These are phyloP conservation scores for Aphelenchoides besseyi DNA, from an alignment of 1,140 invertebrate genomes.

Conservation along the genomic window DNA sequence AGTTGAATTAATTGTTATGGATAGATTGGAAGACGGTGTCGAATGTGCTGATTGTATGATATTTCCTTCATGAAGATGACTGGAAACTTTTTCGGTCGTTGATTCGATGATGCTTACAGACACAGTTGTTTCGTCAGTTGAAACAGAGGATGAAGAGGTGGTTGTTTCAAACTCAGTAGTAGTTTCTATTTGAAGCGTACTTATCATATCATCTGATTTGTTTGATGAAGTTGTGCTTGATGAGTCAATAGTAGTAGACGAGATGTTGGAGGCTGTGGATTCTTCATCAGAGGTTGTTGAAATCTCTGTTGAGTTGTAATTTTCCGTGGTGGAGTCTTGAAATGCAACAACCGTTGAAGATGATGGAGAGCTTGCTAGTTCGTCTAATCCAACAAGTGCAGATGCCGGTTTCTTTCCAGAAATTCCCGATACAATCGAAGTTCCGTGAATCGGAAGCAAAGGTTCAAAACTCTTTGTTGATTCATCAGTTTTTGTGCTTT, in stretches of 20 bases:
- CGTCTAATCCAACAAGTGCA: neutral
- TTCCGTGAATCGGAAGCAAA: neutral
- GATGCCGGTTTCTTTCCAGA: neutral
- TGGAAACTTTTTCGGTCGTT: too few relatives aligned
- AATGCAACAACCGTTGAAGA: neutral
- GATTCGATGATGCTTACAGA: too few relatives aligned
- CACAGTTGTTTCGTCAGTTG: too few relatives aligned
- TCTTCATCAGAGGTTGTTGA: neutral
- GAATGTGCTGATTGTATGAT: too few relatives aligned
- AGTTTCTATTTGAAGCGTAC: too few relatives aligned
- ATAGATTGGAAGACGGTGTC: too few relatives aligned
- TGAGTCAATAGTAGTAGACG: too few relatives aligned
- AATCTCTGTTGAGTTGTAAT: neutral
- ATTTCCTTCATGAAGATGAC: too few relatives aligned
- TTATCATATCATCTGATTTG: too few relatives aligned
- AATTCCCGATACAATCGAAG: neutral
- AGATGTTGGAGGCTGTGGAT: neutral
- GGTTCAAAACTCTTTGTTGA: neutral
- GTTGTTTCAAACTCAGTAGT: slow-evolving; percentile 17
- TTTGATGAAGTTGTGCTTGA: too few relatives aligned
- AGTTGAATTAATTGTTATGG: too few relatives aligned
- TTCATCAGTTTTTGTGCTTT: neutral
- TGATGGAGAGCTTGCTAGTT: neutral
- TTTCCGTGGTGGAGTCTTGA: neutral
- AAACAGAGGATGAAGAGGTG: slow-evolving; percentile 11